Conservation (phyloP, 2,113 vertebrate species). For the Gracilinanus agilis region DNA sequence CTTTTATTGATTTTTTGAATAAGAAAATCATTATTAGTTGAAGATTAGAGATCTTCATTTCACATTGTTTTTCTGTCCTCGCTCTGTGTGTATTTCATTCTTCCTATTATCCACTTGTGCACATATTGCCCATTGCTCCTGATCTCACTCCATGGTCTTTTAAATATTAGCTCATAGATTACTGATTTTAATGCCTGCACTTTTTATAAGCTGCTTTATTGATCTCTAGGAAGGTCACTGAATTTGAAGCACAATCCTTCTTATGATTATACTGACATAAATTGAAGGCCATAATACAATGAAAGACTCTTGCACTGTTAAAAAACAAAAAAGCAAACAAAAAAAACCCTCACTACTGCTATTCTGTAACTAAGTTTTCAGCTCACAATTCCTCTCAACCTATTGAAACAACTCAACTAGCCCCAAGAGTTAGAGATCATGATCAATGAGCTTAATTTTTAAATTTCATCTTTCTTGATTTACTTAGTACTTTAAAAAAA, state of each 20-base stretch:
- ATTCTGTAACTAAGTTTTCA: neutral
- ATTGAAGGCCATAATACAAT: neutral
- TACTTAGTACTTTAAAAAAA: neutral
- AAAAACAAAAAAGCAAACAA: neutral
- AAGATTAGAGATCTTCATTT: neutral
- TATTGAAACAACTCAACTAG: neutral
- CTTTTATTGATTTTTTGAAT: neutral
- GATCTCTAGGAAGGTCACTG: neutral
- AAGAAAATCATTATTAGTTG: neutral
- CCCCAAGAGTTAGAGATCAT: neutral
- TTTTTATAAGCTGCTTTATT: neutral
- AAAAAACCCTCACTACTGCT: neutral
- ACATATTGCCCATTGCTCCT: neutral
- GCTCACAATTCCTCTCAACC: neutral
- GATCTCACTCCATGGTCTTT: neutral
- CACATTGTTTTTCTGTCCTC: neutral
- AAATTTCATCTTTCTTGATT: neutral
- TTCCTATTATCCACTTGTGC: neutral
- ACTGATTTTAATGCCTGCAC: neutral
- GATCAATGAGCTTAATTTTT: neutral
- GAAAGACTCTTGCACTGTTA: neutral
- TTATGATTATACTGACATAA: neutral
- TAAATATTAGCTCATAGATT: neutral
- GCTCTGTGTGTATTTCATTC: neutral
- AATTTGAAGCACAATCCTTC: neutral